Percentiles rank a stretch among this genome's conserved stretches.
These are phyloP conservation scores for Macaria notata DNA, from an alignment of 2,888 invertebrate genomes.

Conservation along the genomic window DNA sequence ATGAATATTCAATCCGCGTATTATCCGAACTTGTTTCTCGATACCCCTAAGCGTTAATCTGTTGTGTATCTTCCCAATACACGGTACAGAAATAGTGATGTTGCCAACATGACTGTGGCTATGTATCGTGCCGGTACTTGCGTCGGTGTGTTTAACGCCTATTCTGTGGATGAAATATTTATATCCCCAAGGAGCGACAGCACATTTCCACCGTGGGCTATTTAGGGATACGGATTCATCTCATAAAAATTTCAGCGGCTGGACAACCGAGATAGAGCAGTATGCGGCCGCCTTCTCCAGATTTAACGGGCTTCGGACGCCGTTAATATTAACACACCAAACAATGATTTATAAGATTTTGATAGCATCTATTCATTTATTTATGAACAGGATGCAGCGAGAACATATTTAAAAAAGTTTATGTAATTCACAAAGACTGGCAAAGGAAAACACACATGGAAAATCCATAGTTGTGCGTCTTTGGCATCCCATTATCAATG, in stretches of 20 bases:
- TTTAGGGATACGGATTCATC: slow-evolving; percentile 23
- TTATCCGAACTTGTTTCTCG: slow-evolving; percentile 24
- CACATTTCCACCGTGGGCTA: slow-evolving; percentile 25
- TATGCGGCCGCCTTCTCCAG: slow-evolving; percentile 6
- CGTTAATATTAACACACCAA: slow-evolving; percentile 8
- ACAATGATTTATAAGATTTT: background rate
- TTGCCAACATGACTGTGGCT: slow-evolving; percentile 26
- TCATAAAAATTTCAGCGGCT: slow-evolving; percentile 24
- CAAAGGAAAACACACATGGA: too few species aligned
- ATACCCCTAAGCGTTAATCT: slow-evolving; percentile 20
- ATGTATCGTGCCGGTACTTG: slow-evolving; percentile 18
- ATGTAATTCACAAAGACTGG: too few species aligned
- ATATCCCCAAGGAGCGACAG: slow-evolving; percentile 32
- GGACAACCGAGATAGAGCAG: slow-evolving; percentile 21
- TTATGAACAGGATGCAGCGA: too few species aligned
- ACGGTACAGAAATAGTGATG: slow-evolving; percentile 56
- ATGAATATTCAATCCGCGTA: slow-evolving; percentile 36
- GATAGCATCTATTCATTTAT: too few species aligned
- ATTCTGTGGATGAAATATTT: slow-evolving; percentile 46
- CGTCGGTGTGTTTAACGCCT: slow-evolving; percentile 43
- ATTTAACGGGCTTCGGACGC: slow-evolving; percentile 6
- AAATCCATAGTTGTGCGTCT: too few species aligned
- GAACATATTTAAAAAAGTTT: too few species aligned
- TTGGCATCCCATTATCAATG: too few species aligned
- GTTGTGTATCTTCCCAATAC: slow-evolving; percentile 32